A percentile compares a stretch with the other conserved stretches of the same genome.
Conservation (phyloP, 2,888 invertebrate species). For the Copidosoma aretas region DNA sequence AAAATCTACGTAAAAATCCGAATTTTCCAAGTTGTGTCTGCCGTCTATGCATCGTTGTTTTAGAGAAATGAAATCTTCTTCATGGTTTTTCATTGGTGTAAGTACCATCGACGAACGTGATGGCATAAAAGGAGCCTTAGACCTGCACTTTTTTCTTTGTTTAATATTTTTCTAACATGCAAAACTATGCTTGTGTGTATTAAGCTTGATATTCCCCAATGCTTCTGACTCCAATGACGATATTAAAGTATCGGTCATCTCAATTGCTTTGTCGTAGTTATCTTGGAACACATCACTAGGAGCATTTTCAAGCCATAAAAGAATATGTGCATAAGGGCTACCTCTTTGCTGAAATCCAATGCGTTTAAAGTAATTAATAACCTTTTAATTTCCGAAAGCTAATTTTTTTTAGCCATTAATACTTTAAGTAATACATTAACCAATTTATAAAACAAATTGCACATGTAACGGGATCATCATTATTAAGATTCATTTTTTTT, state of each 20-base stretch:
- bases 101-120: constrained; percentile 43
- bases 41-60: constrained; percentile 29
- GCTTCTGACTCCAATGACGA: constrained; percentile 45
- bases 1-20: constrained; percentile 39
- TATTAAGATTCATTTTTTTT: no score
- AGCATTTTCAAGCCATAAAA: constrained; percentile 58
- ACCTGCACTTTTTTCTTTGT: constrained; percentile 47
- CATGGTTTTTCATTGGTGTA: constrained; percentile 40
- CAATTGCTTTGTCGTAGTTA: constrained; percentile 42
- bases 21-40: constrained; percentile 39
- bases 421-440: constrained; percentile 35
- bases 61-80: constrained; percentile 28
- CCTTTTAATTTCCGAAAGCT: constrained; percentile 53
- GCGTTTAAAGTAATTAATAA: constrained; percentile 54
- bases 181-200: constrained; percentile 50
- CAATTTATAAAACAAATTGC: constrained; percentile 48
- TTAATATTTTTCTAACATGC: constrained; percentile 23
- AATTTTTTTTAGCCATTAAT: constrained; percentile 45
- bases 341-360: constrained; percentile 60
- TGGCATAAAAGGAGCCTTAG: constrained; percentile 48
- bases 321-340: constrained; percentile 55
- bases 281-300: constrained; percentile 44
- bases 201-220: constrained; percentile 47
- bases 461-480: no score
- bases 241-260: constrained; percentile 48